Evolutionary conservation across 2,888 invertebrate genomes (phyloP).

Genomic region (Coenonympha arcania): DNA sequence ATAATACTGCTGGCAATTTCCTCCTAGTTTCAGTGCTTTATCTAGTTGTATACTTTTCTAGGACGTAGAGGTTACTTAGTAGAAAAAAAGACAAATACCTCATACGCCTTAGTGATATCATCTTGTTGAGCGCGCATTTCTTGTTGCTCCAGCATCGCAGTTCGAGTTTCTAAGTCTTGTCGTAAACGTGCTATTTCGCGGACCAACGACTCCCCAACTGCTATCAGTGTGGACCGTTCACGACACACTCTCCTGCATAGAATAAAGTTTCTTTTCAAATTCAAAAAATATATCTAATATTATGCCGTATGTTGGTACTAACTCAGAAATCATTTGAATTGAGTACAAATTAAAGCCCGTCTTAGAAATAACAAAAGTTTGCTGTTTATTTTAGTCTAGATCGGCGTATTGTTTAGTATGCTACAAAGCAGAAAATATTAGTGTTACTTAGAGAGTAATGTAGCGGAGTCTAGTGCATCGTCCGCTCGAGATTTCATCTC

Average conservation of each 20-base stretch:
- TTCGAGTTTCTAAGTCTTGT: slow-evolving; percentile 46
- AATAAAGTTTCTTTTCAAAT: no score
- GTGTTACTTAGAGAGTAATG: slow-evolving; percentile 56
- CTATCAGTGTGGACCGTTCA: slow-evolving; percentile 49
- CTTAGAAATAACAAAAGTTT: no score
- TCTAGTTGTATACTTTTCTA: not conserved
- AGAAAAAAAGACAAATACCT: slow-evolving; percentile 38
- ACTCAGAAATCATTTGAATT: no score
- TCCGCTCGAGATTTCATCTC: slow-evolving; percentile 50
- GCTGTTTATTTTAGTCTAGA: no score
- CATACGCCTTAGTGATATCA: slow-evolving; percentile 36
- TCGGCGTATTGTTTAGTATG: not conserved
- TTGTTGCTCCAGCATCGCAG: slow-evolving; percentile 38
- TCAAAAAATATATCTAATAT: no score
- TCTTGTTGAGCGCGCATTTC: slow-evolving; percentile 40
- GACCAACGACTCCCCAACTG: slow-evolving; percentile 57
- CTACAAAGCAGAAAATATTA: not conserved
- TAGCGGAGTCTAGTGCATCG: slow-evolving; percentile 45
- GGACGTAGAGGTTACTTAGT: not conserved
- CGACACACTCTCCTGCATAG: slow-evolving; percentile 34
- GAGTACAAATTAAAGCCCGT: no score
- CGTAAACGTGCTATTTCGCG: slow-evolving; percentile 55
- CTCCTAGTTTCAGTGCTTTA: not conserved
- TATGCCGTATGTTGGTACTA: no score
- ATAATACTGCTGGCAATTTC: not conserved